phyloP scores from a whole-genome alignment of 2,797 vertebrate genomes.

The Synanceia verrucosa region DNA sequence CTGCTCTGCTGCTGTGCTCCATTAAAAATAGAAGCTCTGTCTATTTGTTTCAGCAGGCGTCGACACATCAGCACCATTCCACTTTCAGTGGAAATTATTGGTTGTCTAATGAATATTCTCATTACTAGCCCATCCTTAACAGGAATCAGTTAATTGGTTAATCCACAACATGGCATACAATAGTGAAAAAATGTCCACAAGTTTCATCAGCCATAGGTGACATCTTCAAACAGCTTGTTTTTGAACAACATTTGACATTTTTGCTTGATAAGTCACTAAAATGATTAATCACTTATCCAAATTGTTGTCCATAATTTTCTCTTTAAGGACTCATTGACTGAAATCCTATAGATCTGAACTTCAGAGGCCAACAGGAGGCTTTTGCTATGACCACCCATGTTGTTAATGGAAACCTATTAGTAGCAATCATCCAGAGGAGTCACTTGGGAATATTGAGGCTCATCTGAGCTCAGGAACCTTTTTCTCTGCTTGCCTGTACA shows the following conservation, averaged over 20 bases:
- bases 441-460: slow-evolving; percentile 49
- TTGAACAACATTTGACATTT: neutral
- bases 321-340: neutral
- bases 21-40: too few relatives aligned
- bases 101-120: neutral
- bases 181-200: neutral
- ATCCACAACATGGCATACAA: neutral
- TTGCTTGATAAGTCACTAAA: neutral
- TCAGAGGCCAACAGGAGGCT: slow-evolving; percentile 8
- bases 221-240: neutral
- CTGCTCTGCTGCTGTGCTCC: too few relatives aligned
- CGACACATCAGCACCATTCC: too few relatives aligned
- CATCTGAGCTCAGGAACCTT: slow-evolving; percentile 34
- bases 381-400: slow-evolving; percentile 32
- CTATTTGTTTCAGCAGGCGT: too few relatives aligned
- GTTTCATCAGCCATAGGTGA: neutral
- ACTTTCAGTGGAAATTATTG: too few relatives aligned
- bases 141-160: neutral
- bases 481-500: slow-evolving; percentile 19
- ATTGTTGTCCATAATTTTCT: neutral
- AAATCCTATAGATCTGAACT: slow-evolving; percentile 8
- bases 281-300: neutral
- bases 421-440: slow-evolving; percentile 56
- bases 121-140: neutral
- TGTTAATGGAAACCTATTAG: slow-evolving; percentile 75